phyloP scores from a whole-genome alignment of 2,888 invertebrate genomes.

The Spisula solida region DNA sequence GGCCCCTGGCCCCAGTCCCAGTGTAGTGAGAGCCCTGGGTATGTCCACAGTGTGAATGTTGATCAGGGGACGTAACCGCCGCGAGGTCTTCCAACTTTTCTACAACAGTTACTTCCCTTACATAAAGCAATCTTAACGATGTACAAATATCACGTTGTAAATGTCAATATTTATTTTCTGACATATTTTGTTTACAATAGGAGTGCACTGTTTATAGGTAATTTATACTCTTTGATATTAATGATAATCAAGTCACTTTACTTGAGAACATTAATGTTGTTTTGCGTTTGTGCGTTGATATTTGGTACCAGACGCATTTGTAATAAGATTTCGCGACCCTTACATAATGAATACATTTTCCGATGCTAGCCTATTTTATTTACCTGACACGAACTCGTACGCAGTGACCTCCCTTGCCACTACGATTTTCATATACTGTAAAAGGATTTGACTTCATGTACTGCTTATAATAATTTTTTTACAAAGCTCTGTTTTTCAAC shows the following conservation, averaged over 20 bases:
- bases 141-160: neutral
- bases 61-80: too few relatives aligned
- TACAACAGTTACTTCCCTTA: neutral
- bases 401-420: too few relatives aligned
- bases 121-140: neutral
- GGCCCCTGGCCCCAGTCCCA: too few relatives aligned
- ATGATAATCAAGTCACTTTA: neutral
- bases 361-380: too few relatives aligned
- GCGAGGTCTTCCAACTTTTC: too few relatives aligned
- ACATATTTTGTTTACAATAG: slow-evolving; percentile 13
- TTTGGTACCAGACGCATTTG: neutral
- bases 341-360: neutral
- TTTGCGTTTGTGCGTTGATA: neutral
- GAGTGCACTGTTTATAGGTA: neutral
- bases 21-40: too few relatives aligned
- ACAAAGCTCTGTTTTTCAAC: too few relatives aligned
- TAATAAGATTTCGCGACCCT: slow-evolving; percentile 17
- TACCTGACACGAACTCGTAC: too few relatives aligned
- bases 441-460: too few relatives aligned
- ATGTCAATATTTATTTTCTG: neutral
- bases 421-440: too few relatives aligned
- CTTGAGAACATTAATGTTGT: neutral
- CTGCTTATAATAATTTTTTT: too few relatives aligned
- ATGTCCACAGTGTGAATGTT: too few relatives aligned
- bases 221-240: neutral